A percentile compares a stretch with the other conserved stretches of the same genome.
Conservation (phyloP, 2,888 invertebrate genomes). For the Gisinianus flammeolus region DNA sequence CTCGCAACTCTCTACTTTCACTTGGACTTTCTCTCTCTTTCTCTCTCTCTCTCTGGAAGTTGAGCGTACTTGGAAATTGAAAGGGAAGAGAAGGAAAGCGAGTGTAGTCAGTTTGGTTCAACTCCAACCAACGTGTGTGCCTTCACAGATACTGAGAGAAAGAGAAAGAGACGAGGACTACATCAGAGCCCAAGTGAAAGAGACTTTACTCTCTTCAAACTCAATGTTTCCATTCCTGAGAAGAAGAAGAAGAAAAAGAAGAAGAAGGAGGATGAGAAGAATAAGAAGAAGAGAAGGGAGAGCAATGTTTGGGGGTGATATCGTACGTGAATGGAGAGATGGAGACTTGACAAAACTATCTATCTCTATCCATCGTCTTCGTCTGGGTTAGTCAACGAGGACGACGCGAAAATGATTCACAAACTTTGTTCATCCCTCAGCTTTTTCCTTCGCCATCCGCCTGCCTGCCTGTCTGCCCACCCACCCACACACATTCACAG, state of each 20-base stretch:
- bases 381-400: not conserved
- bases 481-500: conserved; percentile 1
- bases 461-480: not conserved
- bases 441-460: conserved; percentile 7
- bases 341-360: conserved; percentile 29
- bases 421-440: conserved; percentile 36
- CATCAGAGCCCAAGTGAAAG: too few relatives aligned
- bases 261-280: not conserved
- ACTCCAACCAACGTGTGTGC: not conserved
- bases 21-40: not conserved
- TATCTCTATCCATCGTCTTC: conserved; percentile 3
- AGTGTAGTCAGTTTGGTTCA: not conserved
- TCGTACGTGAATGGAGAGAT: too few relatives aligned
- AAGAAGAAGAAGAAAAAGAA: not conserved
- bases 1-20: not conserved
- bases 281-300: not conserved
- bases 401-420: conserved; percentile 27
- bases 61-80: too few relatives aligned
- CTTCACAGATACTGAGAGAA: not conserved
- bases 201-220: not conserved
- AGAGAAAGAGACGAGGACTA: not conserved
- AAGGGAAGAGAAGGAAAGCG: not conserved
- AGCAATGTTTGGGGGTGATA: not conserved
- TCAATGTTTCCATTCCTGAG: not conserved
- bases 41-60: too few relatives aligned